Base-by-base conservation (phyloP, 2,797 vertebrate genomes). In the Takifugu ocellatus region DNA sequence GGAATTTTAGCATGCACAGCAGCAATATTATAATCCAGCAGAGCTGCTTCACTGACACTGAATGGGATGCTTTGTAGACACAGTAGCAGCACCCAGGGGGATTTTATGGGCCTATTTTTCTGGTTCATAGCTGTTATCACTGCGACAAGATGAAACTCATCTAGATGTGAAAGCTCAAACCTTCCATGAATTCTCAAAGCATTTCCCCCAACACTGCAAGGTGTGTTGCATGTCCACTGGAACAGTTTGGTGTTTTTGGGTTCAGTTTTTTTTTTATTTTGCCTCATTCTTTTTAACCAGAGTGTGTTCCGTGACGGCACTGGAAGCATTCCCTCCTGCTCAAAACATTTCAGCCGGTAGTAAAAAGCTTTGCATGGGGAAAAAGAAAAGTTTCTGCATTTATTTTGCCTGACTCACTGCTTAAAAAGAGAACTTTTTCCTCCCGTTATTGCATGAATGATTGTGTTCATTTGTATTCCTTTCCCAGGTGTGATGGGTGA, bases 401-500 rank as follows among this genome's bases (percentile, higher is more conserved):
- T 27, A 5, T 54, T 64, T 55, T 51, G 61, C 14, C 63, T 51
- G 15, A 65, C 25, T 66, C 64, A 25, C 31, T 61, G n/a, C 51
- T 49, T 1, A 55, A 8, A 54, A 66, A 25, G 1, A 21, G 5
- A 51, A 7, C 5, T 57, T 45, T 21, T 17, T 29, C 31, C 51
- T 29, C 44, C 6, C 31, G 9, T n/a, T 39, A 26, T 50, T 58
- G 6, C 51, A 53, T 51, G 45, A 49, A 59, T 25, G 5, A 45
- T 17, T n/a, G 7, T 1, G 4, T 49, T 74, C 16, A 31, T 85
- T 72, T 82, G 17, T 33, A 39, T 74, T 81, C 81, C 50, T 80
- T 48, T 84, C 69, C 73, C 83, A 99, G 97, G 97, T 79, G 91
- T 96, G 72, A 99, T 99, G 97, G 96, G 97, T 56, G 97, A 99